Evolutionary conservation across 2,797 vertebrate genomes (phyloP).

Genomic region (Danio aesculapii): DNA sequence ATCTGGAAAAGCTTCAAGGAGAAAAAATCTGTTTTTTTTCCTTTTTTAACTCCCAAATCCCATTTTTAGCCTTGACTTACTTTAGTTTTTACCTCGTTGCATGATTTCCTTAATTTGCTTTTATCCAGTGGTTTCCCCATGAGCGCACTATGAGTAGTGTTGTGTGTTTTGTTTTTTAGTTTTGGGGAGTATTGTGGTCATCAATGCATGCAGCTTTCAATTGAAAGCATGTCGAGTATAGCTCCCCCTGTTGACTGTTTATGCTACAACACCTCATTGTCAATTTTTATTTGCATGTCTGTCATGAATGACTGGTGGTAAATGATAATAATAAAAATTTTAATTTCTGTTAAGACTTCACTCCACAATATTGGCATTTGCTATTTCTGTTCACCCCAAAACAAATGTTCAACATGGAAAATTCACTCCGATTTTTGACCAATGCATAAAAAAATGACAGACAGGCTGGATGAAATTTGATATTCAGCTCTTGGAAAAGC

Average conservation of each 20-base stretch:
- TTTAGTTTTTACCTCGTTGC: slow-evolving; percentile 9
- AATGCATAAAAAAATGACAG: no score
- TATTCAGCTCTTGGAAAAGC: neutral
- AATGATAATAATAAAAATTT: neutral
- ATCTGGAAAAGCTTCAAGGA: neutral
- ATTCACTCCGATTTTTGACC: neutral
- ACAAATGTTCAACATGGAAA: neutral
- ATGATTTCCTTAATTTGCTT: slow-evolving; percentile 15
- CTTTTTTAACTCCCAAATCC: neutral
- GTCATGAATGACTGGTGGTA: slow-evolving; percentile 39
- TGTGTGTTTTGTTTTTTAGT: slow-evolving; percentile 43
- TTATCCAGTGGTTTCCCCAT: slow-evolving; percentile 27
- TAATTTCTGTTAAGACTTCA: neutral
- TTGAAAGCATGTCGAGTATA: slow-evolving; percentile 36
- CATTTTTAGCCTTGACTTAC: slow-evolving; percentile 12
- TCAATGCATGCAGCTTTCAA: slow-evolving; percentile 52
- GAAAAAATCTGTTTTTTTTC: neutral
- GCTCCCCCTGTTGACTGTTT: slow-evolving; percentile 67
- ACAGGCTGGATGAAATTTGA: no score
- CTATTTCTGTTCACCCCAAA: neutral
- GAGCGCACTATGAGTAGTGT: slow-evolving; percentile 30
- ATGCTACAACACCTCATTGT: slow-evolving; percentile 6
- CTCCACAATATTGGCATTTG: neutral
- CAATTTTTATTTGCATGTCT: neutral
- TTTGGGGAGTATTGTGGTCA: slow-evolving; percentile 25